phyloP scores from a whole-genome alignment of 2,797 vertebrate species.

The Alca torda region DNA sequence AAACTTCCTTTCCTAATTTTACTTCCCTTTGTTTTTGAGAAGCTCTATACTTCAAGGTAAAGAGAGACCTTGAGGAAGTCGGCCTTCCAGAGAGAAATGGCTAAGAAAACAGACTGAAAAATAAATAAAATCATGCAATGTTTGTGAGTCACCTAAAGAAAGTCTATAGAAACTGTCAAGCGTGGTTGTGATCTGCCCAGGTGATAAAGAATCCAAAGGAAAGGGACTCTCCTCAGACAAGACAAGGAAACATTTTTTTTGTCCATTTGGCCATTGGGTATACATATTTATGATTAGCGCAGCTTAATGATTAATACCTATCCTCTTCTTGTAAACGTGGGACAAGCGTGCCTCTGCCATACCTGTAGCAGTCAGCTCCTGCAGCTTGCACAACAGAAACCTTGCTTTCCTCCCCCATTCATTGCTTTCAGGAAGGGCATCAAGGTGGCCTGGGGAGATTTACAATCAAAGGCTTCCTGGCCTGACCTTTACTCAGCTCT shows the following conservation, averaged over 20 bases:
- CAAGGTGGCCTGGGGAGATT: constrained; percentile 48
- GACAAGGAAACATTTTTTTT: neutral
- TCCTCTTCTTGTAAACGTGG: neutral
- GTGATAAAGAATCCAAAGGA: neutral
- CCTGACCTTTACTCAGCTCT: constrained; percentile 17
- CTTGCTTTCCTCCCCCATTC: neutral
- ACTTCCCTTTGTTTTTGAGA: neutral
- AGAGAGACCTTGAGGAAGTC: neutral
- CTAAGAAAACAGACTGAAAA: neutral
- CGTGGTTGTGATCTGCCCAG: fast-evolving
- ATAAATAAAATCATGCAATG: neutral
- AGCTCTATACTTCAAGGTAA: neutral
- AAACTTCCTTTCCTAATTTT: constrained; percentile 31
- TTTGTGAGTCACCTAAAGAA: neutral
- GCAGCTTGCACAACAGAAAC: neutral
- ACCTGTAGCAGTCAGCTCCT: neutral
- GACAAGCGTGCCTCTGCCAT: fast-evolving
- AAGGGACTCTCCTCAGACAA: neutral
- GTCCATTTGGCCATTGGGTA: fast-evolving
- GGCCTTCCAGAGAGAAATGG: neutral
- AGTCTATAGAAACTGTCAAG: neutral
- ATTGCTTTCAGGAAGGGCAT: constrained; percentile 28
- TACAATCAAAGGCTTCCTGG: constrained; percentile 59
- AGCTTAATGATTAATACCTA: neutral
- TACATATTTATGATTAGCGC: neutral